Base-by-base conservation (phyloP, 2,888 invertebrate species). In the Pandemis corylana region DNA sequence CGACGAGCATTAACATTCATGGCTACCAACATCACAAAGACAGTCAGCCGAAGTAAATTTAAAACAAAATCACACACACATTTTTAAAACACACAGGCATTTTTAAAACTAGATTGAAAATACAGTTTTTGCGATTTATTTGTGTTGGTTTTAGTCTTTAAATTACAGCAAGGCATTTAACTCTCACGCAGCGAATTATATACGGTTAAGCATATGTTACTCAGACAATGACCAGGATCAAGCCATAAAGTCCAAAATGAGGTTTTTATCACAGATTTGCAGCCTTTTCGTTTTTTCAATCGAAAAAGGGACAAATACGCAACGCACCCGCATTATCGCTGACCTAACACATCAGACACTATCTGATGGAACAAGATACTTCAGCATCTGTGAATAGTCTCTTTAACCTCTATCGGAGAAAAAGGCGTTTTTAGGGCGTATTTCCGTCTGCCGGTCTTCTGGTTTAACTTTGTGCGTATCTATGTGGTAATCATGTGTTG, bases 1-100 rank as follows among this genome's bases (percentile, higher is more conserved):
- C 68, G 73, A 5, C 68, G 59, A 69, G 64, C 73, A 73, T 73
- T 73, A 73, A 73, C 68, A 73, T 73, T 73, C 73, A 73, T 69
- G 73, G 73, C 73, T 73, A 69, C 73, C 73, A 73, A 69, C 73
- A 68, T 72, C 64, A 59, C 49, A 36, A 36, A 36, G 64, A 73
- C 73, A 69, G 68, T 73, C 59, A 5, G 28, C 41, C 41, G 12
- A 6, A 49, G 0, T 20, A 36, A 36, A 36, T 36, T 36, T 36
- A 36, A 36, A 36, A 36, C 28, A 36, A n/a, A n/a, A n/a, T n/a
- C n/a, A n/a, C 44, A 44, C 7, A 5, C 0, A 7, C 28, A 1
- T 7, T 44, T 7, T 44, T 5, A 44, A 44, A 44, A 7, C 44
- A n/a, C 44, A 44, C 7, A 5, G 0, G 44, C 28, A 1, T 7